Percentiles rank a stretch among this genome's conserved stretches.
These are phyloP conservation scores for Noctua pronuba DNA, from an alignment of 2,888 invertebrate species.

Conservation along the genomic window DNA sequence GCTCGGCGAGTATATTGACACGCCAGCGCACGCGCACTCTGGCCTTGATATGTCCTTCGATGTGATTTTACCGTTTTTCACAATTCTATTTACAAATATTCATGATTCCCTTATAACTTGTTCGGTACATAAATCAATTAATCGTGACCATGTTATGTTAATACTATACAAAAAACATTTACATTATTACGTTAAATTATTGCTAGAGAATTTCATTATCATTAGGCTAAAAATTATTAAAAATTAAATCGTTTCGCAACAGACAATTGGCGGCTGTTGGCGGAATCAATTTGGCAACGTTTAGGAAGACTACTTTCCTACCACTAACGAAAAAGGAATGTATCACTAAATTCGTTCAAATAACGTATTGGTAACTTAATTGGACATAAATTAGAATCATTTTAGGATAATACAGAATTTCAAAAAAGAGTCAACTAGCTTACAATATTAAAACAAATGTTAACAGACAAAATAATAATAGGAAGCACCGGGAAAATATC, in stretches of 20 bases:
- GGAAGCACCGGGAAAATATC: constrained; percentile 88
- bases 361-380: constrained; percentile 89
- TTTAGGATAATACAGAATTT: constrained; percentile 78
- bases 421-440: constrained; percentile 84
- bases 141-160: constrained; percentile 79
- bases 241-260: constrained; percentile 87
- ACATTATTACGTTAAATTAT: constrained; percentile 88
- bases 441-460: constrained; percentile 85
- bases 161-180: constrained; percentile 90
- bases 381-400: constrained; percentile 80
- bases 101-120: constrained; percentile 74
- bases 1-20: constrained; percentile 71
- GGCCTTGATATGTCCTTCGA: constrained; percentile 81
- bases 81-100: constrained; percentile 82
- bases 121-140: constrained; percentile 81
- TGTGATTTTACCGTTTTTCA: constrained; percentile 70
- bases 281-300: constrained; percentile 90
- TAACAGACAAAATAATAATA: constrained; percentile 88
- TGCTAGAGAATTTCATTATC: constrained; percentile 89
- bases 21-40: constrained; percentile 68
- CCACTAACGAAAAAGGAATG: constrained; percentile 90
- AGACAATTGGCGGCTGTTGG: constrained; percentile 89
- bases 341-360: constrained; percentile 89
- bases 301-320: constrained; percentile 90
- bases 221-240: constrained; percentile 86